A percentile compares a stretch with the other conserved stretches of the same genome.
Conservation (phyloP, 2,888 invertebrate genomes). For the Mesorhabditis spiculigera region DNA sequence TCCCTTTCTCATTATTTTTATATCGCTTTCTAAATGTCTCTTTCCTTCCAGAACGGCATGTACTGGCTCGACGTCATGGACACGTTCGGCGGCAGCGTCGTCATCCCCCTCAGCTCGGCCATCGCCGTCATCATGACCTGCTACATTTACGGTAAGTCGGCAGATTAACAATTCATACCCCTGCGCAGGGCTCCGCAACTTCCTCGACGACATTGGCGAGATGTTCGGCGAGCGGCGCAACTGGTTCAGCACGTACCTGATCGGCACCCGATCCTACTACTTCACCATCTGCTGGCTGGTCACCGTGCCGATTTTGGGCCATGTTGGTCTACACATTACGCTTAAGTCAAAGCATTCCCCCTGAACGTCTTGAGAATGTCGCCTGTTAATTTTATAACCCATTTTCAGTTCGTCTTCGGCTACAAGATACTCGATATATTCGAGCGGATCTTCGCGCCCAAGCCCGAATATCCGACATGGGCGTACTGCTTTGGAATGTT, state of each 20-base stretch:
- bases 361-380: too few relatives aligned
- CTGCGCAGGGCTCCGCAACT: neutral
- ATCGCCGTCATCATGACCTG: neutral
- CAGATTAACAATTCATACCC: neutral
- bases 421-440: neutral
- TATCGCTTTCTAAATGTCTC: too few relatives aligned
- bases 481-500: neutral
- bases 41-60: too few relatives aligned
- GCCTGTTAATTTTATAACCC: neutral
- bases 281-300: neutral
- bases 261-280: neutral
- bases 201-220: neutral
- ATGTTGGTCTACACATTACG: too few relatives aligned
- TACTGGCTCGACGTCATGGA: neutral
- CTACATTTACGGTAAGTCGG: neutral
- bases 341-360: too few relatives aligned
- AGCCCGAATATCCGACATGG: neutral
- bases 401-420: slow-evolving; percentile 1
- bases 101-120: neutral
- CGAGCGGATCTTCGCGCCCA: neutral
- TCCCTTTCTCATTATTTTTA: too few relatives aligned
- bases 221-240: neutral
- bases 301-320: neutral
- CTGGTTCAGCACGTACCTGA: neutral
- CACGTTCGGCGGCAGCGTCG: neutral